These are phyloP conservation scores for Resseliella maxima DNA, from an alignment of 2,888 invertebrate genomes.

Conservation along the genomic window DNA sequence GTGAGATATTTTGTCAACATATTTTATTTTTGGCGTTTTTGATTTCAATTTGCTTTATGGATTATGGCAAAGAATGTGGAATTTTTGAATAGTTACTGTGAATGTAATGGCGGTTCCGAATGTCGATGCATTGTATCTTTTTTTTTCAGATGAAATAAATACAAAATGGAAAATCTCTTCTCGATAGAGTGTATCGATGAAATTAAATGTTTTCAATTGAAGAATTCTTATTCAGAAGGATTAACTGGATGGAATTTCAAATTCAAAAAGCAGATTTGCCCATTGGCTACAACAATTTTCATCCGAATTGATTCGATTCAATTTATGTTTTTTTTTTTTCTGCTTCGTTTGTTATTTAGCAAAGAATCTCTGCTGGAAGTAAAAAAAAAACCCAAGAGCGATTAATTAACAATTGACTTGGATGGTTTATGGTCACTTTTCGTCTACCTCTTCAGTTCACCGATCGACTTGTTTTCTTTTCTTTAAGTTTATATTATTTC, in stretches of 20 bases:
- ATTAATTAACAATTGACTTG: slow-evolving; percentile 45
- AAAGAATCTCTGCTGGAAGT: too few relatives aligned
- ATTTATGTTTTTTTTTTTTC: too few relatives aligned
- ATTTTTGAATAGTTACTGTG: not conserved
- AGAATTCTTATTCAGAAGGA: not conserved
- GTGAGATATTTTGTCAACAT: slow-evolving; percentile 7
- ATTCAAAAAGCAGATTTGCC: not conserved
- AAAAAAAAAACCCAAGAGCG: not conserved
- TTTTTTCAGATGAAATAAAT: too few relatives aligned
- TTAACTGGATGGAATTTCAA: not conserved
- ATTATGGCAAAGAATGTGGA: not conserved
- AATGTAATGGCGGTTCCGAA: not conserved
- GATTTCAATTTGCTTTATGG: not conserved
- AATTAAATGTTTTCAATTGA: not conserved
- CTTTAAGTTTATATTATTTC: too few relatives aligned
- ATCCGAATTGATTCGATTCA: too few relatives aligned
- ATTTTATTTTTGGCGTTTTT: not conserved
- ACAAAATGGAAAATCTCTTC: too few relatives aligned
- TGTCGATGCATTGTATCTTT: too few relatives aligned
- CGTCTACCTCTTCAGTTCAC: not conserved
- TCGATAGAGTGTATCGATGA: too few relatives aligned
- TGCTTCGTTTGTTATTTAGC: too few relatives aligned
- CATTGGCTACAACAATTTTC: too few relatives aligned
- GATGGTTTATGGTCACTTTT: not conserved
- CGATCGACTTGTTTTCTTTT: too few relatives aligned